Base-by-base conservation (phyloP, 1,140 invertebrate species). In the Drosophila miranda region DNA sequence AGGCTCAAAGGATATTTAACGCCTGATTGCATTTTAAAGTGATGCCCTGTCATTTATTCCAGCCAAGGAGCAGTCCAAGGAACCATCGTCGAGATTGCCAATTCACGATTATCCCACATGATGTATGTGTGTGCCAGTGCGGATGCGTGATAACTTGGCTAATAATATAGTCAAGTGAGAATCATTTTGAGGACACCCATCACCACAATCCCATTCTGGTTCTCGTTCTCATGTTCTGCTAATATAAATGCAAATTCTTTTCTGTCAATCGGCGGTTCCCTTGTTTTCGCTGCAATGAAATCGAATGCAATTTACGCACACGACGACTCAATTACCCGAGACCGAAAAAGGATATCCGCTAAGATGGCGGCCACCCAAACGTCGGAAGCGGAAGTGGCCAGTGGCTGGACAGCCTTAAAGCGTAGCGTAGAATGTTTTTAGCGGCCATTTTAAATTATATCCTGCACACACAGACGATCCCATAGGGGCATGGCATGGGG, bases 1-100 rank as follows among this genome's bases (percentile, higher is more conserved):
- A 78, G 78, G 71, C 79, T 82, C 78, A 75, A 78, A 75, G 75
- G 70, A 83, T 83, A 78, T 83, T 83, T 83, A 78, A 83, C 75
- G 79, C 73, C 58, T 83, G 79, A 82, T 78, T 83, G 71, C 79
- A 59, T 66, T 83, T 72, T 75, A 83, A 83, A 83, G 79, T 83
- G 71, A 83, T 72, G 70, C 53, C 48, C 66, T 69, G 59, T 59
- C 60, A 74, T 70, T 70, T 59, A 44, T 30, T 19, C 34, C 30
- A 38, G 34, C 34, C 34, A 38, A 13, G 11, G 3, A 13, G 9
- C 34, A 38, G 34, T 41, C 54, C 45, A 38, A 52, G 54, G 52
- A 68, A 60, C 50, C 78, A 78, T 51, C 38, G 52, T 38, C 66
- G 42, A 70, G 75, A 74, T 78, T 68, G 54, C 49, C 76, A 63